Percentiles rank a stretch among this genome's conserved stretches.
Evolutionary conservation across 2,113 vertebrate species (phyloP).

Genomic region (Lepisosteus osseus): DNA sequence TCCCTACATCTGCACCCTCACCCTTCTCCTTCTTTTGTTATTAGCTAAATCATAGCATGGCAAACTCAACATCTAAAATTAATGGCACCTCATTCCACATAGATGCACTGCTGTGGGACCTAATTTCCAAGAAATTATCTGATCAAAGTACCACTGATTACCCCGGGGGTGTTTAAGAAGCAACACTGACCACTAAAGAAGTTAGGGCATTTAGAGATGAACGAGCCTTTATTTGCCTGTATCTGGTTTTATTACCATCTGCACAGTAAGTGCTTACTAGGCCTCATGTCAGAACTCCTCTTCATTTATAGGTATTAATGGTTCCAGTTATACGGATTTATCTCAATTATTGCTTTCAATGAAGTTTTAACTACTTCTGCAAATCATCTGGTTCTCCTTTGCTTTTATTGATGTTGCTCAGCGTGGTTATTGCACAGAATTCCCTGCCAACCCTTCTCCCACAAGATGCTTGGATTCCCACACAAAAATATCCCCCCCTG

Average conservation of each 20-base stretch:
- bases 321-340: neutral
- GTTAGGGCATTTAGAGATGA: neutral
- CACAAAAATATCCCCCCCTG: too few species aligned
- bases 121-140: conserved; percentile 1
- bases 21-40: too few species aligned
- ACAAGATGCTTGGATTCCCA: too few species aligned
- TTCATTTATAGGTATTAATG: too few species aligned
- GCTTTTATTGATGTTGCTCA: too few species aligned
- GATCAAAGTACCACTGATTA: neutral
- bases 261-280: neutral
- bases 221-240: neutral
- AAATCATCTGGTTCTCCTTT: neutral
- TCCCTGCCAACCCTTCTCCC: too few species aligned
- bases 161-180: neutral
- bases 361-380: neutral
- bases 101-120: neutral
- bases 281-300: neutral
- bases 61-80: too few species aligned
- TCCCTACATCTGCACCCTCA: too few species aligned
- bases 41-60: too few species aligned
- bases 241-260: conserved; percentile 13
- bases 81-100: neutral
- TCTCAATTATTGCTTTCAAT: neutral
- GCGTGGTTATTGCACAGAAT: too few species aligned
- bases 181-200: neutral